Evolutionary conservation across 2,888 invertebrate species (phyloP).

Genomic region (Steromphala cineraria): DNA sequence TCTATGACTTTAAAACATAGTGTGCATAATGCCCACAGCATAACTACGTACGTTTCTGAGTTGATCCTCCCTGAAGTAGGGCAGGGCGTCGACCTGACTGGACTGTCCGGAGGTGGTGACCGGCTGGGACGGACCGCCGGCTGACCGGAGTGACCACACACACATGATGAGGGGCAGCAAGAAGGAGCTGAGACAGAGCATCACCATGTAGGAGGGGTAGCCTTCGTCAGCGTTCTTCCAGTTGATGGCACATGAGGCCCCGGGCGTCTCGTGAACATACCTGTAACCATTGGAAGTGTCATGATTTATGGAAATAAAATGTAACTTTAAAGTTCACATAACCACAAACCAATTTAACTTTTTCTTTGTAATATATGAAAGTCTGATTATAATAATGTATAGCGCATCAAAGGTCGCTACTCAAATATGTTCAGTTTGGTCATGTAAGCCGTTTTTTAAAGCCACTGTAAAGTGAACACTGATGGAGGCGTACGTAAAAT

Average conservation of each 20-base stretch:
- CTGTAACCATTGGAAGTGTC: slow-evolving; percentile 24
- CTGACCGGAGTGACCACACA: slow-evolving; percentile 21
- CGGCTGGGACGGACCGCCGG: neutral
- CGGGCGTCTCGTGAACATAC: slow-evolving; percentile 56
- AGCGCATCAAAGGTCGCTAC: too few relatives aligned
- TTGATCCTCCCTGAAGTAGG: slow-evolving; percentile 29
- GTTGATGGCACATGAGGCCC: slow-evolving; percentile 52
- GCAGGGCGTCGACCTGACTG: neutral
- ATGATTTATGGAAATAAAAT: too few relatives aligned
- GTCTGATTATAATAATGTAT: too few relatives aligned
- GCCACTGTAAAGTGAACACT: too few relatives aligned
- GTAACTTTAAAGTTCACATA: too few relatives aligned
- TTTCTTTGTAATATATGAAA: too few relatives aligned
- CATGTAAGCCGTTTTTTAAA: too few relatives aligned
- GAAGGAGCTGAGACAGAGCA: slow-evolving; percentile 58
- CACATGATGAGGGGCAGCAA: slow-evolving; percentile 49
- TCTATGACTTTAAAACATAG: neutral
- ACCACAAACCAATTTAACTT: too few relatives aligned
- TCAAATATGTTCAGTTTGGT: too few relatives aligned
- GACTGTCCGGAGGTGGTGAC: neutral
- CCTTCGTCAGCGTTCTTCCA: slow-evolving; percentile 49
- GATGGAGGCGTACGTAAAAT: too few relatives aligned
- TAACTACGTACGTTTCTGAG: slow-evolving; percentile 28
- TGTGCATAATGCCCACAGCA: neutral
- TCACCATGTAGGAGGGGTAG: slow-evolving; percentile 54